Evolutionary conservation across 2,113 vertebrate genomes (phyloP).

Genomic region (Epinephelus lanceolatus): DNA sequence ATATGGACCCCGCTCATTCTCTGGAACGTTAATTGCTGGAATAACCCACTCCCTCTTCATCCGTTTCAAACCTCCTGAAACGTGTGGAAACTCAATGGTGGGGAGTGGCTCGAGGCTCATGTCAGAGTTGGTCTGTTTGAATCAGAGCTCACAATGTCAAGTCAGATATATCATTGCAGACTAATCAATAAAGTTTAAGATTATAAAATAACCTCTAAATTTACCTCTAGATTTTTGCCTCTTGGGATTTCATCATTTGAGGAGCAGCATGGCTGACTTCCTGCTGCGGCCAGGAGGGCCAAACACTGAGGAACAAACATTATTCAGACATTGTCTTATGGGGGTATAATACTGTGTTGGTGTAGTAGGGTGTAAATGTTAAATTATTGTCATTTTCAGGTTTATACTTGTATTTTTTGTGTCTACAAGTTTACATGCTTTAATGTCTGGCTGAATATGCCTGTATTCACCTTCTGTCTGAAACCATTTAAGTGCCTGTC

Average conservation of each 20-base stretch:
- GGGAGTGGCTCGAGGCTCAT: not conserved
- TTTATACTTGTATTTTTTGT: too few species aligned
- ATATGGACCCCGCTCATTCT: slow-evolving; percentile 69
- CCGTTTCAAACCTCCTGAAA: slow-evolving; percentile 52
- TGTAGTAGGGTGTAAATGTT: too few species aligned
- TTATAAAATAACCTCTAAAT: not conserved
- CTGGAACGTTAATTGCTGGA: slow-evolving; percentile 64
- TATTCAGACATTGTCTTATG: too few species aligned
- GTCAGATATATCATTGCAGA: not conserved
- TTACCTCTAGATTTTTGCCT: slow-evolving; percentile 18
- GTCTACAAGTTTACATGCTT: too few species aligned
- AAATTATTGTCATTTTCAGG: too few species aligned
- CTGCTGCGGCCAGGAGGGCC: slow-evolving; percentile 13
- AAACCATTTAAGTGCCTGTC: too few species aligned
- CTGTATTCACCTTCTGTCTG: too few species aligned
- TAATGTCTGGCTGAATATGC: too few species aligned
- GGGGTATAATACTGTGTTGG: too few species aligned
- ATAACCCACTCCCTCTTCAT: slow-evolving; percentile 77
- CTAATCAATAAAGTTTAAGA: not conserved
- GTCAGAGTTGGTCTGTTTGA: slow-evolving; percentile 21
- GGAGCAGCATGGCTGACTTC: not conserved
- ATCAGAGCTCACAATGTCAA: not conserved
- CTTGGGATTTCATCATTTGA: not conserved
- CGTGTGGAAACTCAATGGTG: slow-evolving; percentile 2
- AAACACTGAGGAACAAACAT: slow-evolving; percentile 33